Evolutionary conservation across 2,888 invertebrate genomes (phyloP).

Genomic region (Athalia circularis): DNA sequence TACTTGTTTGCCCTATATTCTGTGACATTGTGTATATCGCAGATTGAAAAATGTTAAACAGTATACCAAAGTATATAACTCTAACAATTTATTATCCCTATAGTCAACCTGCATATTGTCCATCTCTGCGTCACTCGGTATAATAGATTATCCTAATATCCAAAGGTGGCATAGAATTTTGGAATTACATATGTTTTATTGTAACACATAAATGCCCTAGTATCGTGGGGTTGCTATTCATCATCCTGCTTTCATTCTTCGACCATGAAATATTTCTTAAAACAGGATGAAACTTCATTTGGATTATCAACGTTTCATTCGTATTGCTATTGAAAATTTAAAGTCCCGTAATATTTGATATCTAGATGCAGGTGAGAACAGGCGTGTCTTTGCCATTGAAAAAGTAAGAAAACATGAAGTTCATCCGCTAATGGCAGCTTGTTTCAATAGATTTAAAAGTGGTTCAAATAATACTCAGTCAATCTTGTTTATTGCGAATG

Average conservation of each 20-base stretch:
- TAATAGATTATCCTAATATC: not conserved
- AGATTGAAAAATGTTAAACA: slow-evolving; percentile 40
- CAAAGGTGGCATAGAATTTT: not conserved
- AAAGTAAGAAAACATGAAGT: not conserved
- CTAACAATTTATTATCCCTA: slow-evolving; percentile 33
- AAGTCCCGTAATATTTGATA: not conserved
- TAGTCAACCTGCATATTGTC: slow-evolving; percentile 43
- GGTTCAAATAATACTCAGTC: not conserved
- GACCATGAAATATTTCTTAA: not conserved
- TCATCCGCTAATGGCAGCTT: not conserved
- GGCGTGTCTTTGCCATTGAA: too few species aligned
- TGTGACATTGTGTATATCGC: slow-evolving; percentile 48
- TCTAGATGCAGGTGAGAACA: too few species aligned
- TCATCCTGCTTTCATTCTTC: too few species aligned
- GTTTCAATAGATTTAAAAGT: not conserved
- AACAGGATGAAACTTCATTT: not conserved
- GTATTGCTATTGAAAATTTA: not conserved
- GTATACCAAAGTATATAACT: slow-evolving; percentile 30
- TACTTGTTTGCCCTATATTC: slow-evolving; percentile 65
- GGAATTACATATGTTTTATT: not conserved
- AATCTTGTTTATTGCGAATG: slow-evolving; percentile 27
- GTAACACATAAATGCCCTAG: not conserved
- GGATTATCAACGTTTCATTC: not conserved
- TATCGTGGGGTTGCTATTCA: not conserved
- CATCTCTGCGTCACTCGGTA: slow-evolving; percentile 35